A percentile compares a stretch with the other conserved stretches of the same genome.
These are phyloP conservation scores for Camponotus floridanus DNA, from an alignment of 1,140 invertebrate genomes.

Conservation along the genomic window DNA sequence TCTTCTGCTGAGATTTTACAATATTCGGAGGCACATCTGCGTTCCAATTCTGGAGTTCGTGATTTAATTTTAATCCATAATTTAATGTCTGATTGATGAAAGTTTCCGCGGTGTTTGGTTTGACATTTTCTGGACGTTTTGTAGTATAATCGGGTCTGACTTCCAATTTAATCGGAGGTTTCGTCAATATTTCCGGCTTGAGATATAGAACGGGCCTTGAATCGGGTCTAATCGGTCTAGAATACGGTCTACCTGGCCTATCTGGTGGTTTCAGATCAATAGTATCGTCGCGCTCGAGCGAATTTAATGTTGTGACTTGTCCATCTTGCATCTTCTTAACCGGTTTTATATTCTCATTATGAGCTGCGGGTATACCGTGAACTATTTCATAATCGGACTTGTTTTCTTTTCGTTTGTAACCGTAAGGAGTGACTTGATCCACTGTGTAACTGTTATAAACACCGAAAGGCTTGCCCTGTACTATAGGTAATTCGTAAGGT, in stretches of 20 bases:
- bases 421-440: slow-evolving; percentile 65
- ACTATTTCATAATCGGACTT: slow-evolving; percentile 75
- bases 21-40: not conserved
- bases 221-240: slow-evolving; percentile 69
- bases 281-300: slow-evolving; percentile 73
- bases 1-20: slow-evolving; percentile 36
- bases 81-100: slow-evolving; percentile 49
- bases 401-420: slow-evolving; percentile 61
- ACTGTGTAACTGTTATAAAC: slow-evolving; percentile 71
- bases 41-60: slow-evolving; percentile 54
- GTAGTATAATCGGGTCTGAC: slow-evolving; percentile 20
- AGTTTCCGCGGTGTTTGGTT: slow-evolving; percentile 1
- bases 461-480: slow-evolving; percentile 79
- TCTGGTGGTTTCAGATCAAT: slow-evolving; percentile 79
- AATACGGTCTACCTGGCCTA: slow-evolving; percentile 74
- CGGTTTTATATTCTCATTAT: slow-evolving; percentile 49
- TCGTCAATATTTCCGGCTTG: slow-evolving; percentile 69
- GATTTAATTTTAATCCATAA: slow-evolving; percentile 32
- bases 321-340: slow-evolving; percentile 31
- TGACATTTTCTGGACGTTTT: slow-evolving; percentile 16
- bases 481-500: slow-evolving; percentile 74
- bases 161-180: slow-evolving; percentile 62
- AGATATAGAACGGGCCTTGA: slow-evolving; percentile 57
- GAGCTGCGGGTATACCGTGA: slow-evolving; percentile 71
- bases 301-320: slow-evolving; percentile 25